Evolutionary conservation across 2,888 invertebrate species (phyloP), one percentile per base, ranked within the genome.

Genomic region (Geotrupes spiniger): DNA sequence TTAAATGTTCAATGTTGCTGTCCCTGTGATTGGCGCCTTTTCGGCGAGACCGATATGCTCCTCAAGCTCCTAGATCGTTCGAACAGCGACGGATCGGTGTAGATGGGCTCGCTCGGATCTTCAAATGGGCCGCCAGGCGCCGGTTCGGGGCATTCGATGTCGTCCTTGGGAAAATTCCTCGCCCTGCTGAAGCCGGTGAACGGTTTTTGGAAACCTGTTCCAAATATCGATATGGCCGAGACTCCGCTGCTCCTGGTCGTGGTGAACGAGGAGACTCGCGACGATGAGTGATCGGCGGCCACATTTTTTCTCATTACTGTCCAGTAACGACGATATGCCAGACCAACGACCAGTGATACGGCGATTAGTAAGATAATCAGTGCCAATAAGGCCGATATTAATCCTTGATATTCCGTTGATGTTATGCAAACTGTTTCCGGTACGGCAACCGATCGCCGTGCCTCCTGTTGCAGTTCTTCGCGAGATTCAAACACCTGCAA

Each of bases 51-150:
- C 2, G 83, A 81, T 62, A 84, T 74, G 42, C 83, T 84, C 57
- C 85, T 76, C 26, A 86, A 76, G 41, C 85, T 89, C 65, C 88
- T 79, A 21, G 89, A 89, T 58, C 91, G 81, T 74, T 93, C 92
- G 66, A 93, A 93, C 27, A 93, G 76, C 1, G 92, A 91, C 0
- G 92, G 92, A 74, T 93, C 92, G 1, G 92, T 92, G 74, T 93
- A 93, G 61, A 93, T 93, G 1, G 93, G 92, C 70, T 93, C 93
- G 68, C 92, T 92, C 27, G 92, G 92, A 70, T 93, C 91, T 66
- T 89, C 90, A 65, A 91, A 91, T 41, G 68, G 68, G 10, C 72
- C 73, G 12, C 69, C 71, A 2, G 70, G 66, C 52, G 57, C 69
- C 36, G 63, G 55, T 48, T 59, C 57, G 1, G 68, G 65, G 39